These are phyloP conservation scores for Microctenopoma stevenorrisi DNA, from an alignment of 2,797 vertebrate species.

Conservation along the genomic window DNA sequence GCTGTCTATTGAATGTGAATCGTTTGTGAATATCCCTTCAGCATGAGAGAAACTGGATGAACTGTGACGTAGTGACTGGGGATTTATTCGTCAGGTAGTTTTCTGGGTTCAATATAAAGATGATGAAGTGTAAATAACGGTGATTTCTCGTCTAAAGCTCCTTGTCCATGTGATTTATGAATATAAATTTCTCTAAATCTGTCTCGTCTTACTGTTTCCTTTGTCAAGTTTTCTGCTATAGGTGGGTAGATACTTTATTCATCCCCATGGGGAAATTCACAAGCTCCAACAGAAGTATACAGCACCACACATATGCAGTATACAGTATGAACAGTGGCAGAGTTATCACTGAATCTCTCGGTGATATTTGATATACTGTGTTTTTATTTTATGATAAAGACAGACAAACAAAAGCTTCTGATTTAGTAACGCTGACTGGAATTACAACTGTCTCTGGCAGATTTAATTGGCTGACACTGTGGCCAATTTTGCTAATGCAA, in stretches of 20 bases:
- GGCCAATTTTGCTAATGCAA: not conserved
- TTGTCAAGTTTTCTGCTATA: not conserved
- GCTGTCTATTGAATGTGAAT: constrained; percentile 26
- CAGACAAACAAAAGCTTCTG: not conserved
- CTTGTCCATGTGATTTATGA: not conserved
- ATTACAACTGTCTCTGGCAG: not conserved
- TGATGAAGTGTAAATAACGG: not conserved
- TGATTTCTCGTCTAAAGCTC: not conserved
- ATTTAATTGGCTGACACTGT: not conserved
- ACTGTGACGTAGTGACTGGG: not conserved
- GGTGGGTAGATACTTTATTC: too few relatives aligned
- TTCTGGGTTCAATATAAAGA: constrained; percentile 7
- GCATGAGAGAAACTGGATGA: not conserved
- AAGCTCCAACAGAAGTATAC: too few relatives aligned
- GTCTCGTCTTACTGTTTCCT: not conserved
- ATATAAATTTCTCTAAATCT: not conserved
- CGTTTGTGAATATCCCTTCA: not conserved
- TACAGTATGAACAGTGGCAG: not conserved
- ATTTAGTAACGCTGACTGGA: not conserved
- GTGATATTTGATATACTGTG: not conserved
- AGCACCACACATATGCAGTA: not conserved
- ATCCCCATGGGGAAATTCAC: too few relatives aligned
- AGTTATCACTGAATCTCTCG: not conserved
- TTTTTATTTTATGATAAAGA: not conserved
- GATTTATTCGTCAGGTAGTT: constrained; percentile 5